These are phyloP conservation scores for Oncorhynchus clarkii DNA, from an alignment of 2,113 vertebrate species.

Conservation along the genomic window DNA sequence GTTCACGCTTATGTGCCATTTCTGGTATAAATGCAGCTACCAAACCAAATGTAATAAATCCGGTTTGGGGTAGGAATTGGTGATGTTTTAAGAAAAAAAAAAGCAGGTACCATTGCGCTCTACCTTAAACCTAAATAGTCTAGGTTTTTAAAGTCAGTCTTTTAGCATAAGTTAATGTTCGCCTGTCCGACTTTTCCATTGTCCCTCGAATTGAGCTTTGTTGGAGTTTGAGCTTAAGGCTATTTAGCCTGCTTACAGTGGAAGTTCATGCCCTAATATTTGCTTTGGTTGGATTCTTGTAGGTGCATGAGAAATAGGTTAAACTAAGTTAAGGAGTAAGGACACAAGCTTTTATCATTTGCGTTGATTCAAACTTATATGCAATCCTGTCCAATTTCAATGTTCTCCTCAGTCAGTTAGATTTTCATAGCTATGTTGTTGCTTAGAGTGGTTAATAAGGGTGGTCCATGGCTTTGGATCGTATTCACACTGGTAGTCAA, in stretches of 20 bases:
- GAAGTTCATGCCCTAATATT: slow-evolving; percentile 41
- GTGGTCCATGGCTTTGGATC: slow-evolving; percentile 40
- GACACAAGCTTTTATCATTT: no score
- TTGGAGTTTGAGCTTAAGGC: slow-evolving; percentile 44
- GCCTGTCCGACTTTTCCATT: slow-evolving; percentile 53
- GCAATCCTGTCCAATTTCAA: no score
- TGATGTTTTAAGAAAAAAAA: no score
- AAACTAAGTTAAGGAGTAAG: background rate
- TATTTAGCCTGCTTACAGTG: slow-evolving; percentile 45
- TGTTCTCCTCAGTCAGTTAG: no score
- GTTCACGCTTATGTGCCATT: no score
- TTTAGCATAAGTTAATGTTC: background rate
- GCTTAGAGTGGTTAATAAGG: background rate
- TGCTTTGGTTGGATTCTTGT: slow-evolving; percentile 15
- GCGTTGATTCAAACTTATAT: no score
- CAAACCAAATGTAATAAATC: no score
- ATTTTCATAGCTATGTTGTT: background rate
- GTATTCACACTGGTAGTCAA: slow-evolving; percentile 39
- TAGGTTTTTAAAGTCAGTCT: background rate
- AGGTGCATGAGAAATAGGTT: no score
- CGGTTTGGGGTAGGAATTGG: no score
- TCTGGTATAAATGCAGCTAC: no score
- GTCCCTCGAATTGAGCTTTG: slow-evolving; percentile 52
- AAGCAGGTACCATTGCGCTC: no score
- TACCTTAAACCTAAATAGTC: no score